Evolutionary conservation across 2,113 vertebrate species (phyloP).

Genomic region (Amazona vittata): DNA sequence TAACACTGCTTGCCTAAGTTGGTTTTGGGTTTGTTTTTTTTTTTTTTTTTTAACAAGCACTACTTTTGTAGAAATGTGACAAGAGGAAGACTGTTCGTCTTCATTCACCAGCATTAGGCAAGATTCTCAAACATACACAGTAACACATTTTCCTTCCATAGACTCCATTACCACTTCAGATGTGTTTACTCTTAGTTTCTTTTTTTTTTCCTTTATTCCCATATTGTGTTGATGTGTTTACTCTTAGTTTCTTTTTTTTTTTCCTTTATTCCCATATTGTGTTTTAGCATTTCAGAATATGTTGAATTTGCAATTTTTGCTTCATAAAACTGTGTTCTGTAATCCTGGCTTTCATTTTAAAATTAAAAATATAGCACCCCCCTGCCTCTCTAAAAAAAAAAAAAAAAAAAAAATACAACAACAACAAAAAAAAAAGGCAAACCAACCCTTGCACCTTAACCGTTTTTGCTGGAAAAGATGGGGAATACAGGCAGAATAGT

Average conservation of each 20-base stretch:
- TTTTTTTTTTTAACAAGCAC: neutral
- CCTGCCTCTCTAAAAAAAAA: neutral
- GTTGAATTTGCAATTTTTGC: neutral
- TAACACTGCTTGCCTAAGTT: neutral
- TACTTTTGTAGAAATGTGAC: neutral
- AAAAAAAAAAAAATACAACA: neutral
- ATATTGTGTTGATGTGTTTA: neutral
- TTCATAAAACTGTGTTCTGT: neutral
- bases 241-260: neutral
- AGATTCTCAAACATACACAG: neutral
- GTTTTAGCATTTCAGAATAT: neutral
- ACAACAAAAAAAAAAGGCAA: neutral
- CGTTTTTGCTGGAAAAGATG: neutral
- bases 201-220: neutral
- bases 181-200: neutral
- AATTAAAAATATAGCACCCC: neutral
- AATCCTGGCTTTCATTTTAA: neutral
- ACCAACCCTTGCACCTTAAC: fast-evolving
- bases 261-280: neutral
- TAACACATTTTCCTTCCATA: neutral
- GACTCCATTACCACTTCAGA: neutral
- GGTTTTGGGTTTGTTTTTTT: neutral
- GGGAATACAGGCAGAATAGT: neutral
- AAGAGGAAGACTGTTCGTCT: neutral
- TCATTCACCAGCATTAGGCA: neutral